These are phyloP conservation scores for Cossypha dichroa DNA, from an alignment of 2,797 vertebrate genomes.

Conservation along the genomic window DNA sequence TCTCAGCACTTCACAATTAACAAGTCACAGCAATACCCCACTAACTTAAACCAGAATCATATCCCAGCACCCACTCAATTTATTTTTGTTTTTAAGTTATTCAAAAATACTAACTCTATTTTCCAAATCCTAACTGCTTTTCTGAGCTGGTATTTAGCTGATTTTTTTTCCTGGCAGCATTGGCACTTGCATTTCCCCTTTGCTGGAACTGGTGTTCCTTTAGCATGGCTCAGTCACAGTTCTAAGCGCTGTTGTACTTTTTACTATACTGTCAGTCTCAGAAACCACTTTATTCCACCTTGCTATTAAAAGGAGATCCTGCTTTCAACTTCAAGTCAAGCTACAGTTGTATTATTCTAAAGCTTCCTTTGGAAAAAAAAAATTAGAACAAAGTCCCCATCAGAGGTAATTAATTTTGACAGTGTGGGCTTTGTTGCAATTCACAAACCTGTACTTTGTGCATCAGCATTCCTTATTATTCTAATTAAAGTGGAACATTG, in stretches of 20 bases:
- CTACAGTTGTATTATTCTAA: slow-evolving; percentile 65
- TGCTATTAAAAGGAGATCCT: slow-evolving; percentile 31
- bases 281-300: slow-evolving; percentile 51
- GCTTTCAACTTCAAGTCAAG: slow-evolving; percentile 64
- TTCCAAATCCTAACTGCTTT: background rate
- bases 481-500: slow-evolving; percentile 84
- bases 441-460: slow-evolving; percentile 83
- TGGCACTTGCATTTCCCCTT: background rate
- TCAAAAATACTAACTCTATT: background rate
- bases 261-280: background rate
- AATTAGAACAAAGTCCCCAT: slow-evolving; percentile 70
- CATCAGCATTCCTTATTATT: slow-evolving; percentile 83
- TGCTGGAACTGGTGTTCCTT: background rate
- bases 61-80: background rate
- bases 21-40: background rate
- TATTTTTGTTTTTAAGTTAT: background rate
- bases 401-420: slow-evolving; percentile 82
- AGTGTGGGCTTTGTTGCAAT: slow-evolving; percentile 75
- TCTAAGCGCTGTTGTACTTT: slow-evolving; percentile 18
- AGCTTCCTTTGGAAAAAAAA: slow-evolving; percentile 47
- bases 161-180: background rate
- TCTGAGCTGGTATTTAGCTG: background rate
- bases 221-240: background rate
- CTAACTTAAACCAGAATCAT: background rate
- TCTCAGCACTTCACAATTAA: background rate